phyloP scores from a whole-genome alignment of 2,797 vertebrate genomes.

The Falco columbarius region DNA sequence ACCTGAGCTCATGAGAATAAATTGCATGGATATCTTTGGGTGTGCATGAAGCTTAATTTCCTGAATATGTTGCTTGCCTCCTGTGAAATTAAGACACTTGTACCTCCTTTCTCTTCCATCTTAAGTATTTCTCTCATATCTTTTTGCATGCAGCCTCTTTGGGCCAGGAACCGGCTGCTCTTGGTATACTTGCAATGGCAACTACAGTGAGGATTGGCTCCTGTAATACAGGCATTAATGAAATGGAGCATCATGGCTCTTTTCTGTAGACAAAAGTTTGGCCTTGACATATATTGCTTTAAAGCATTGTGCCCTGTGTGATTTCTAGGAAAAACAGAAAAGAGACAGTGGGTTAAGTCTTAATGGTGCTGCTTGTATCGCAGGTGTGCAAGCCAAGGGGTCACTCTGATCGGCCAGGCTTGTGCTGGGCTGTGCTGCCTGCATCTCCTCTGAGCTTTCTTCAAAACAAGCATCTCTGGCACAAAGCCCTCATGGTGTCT shows the following conservation, averaged over 20 bases:
- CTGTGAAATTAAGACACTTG: neutral
- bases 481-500: neutral
- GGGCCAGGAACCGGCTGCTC: neutral
- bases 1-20: neutral
- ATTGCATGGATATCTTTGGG: neutral
- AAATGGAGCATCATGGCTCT: neutral
- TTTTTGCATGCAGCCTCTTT: neutral
- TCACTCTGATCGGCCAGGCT: accelerated
- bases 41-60: neutral
- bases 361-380: neutral
- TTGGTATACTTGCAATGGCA: neutral
- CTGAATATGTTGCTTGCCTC: neutral
- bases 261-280: neutral
- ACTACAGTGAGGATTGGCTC: neutral
- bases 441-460: neutral
- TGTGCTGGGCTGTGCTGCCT: neutral
- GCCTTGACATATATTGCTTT: neutral
- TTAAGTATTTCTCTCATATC: neutral
- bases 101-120: neutral
- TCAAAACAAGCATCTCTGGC: neutral
- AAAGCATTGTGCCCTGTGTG: accelerated
- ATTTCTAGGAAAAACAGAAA: neutral
- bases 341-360: neutral
- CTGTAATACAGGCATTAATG: neutral
- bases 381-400: neutral